A percentile compares a stretch with the other conserved stretches of the same genome.
phyloP scores from a whole-genome alignment of 2,888 invertebrate genomes.

The Melieria crassipennis region DNA sequence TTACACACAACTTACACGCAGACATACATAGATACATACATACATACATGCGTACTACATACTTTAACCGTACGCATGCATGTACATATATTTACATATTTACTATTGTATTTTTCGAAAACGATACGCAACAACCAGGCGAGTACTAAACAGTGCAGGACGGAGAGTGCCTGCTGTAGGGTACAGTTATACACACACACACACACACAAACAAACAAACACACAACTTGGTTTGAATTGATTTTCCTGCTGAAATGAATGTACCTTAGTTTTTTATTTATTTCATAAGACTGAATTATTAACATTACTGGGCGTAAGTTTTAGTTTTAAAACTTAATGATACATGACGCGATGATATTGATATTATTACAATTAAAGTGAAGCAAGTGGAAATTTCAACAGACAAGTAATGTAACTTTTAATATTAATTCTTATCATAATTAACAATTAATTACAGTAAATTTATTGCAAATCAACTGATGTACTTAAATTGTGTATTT shows the following conservation, averaged over 20 bases:
- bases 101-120: slow-evolving; percentile 22
- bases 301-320: slow-evolving; percentile 4
- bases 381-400: slow-evolving; percentile 29
- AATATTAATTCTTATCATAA: slow-evolving; percentile 19
- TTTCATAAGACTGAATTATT: slow-evolving; percentile 62
- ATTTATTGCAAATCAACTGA: slow-evolving; percentile 22
- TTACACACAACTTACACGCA: not conserved
- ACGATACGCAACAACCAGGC: no score
- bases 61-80: not conserved
- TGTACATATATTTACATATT: slow-evolving; percentile 3
- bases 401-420: slow-evolving; percentile 13
- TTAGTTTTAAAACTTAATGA: slow-evolving; percentile 18
- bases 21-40: not conserved
- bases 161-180: no score
- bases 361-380: slow-evolving; percentile 35
- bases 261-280: slow-evolving; percentile 57
- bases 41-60: not conserved
- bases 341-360: slow-evolving; percentile 35
- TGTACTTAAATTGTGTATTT: slow-evolving; percentile 27
- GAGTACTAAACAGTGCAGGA: no score
- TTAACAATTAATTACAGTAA: slow-evolving; percentile 23
- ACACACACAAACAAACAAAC: not conserved
- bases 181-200: no score
- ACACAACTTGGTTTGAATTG: slow-evolving; percentile 28
- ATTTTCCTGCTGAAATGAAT: slow-evolving; percentile 48